Conservation (phyloP, 2,113 vertebrate species). For the Pollimyrus isidori region DNA sequence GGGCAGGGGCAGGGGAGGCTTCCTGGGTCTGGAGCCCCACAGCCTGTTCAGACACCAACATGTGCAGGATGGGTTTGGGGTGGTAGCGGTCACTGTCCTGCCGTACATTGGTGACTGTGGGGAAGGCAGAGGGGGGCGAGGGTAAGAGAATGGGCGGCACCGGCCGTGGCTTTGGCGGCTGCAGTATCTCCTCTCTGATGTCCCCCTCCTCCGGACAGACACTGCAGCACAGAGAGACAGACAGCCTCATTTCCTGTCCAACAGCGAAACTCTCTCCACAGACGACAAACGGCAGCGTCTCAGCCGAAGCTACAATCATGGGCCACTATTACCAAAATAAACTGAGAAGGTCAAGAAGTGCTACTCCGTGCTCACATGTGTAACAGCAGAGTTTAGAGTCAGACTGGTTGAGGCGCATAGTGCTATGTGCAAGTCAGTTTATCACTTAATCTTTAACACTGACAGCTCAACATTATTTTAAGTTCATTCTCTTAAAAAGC, state of each 20-base stretch:
- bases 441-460: neutral
- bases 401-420: neutral
- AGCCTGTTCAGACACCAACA: slow-evolving; percentile 66
- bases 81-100: slow-evolving; percentile 96
- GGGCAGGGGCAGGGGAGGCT: neutral
- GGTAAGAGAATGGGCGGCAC: slow-evolving; percentile 94
- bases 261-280: neutral
- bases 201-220: slow-evolving; percentile 82
- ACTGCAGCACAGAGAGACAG: neutral
- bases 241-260: neutral
- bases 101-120: slow-evolving; percentile 87
- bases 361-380: neutral
- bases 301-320: neutral
- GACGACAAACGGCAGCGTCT: neutral
- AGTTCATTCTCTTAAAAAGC: neutral
- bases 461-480: neutral
- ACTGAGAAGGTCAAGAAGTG: neutral
- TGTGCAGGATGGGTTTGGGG: slow-evolving; percentile 88
- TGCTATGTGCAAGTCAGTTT: neutral
- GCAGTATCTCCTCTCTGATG: slow-evolving; percentile 92
- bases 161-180: slow-evolving; percentile 89
- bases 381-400: neutral
- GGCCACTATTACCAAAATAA: neutral
- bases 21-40: slow-evolving; percentile 81
- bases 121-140: slow-evolving; percentile 88